phyloP scores from a whole-genome alignment of 2,797 vertebrate species.

The Siniperca obscura region DNA sequence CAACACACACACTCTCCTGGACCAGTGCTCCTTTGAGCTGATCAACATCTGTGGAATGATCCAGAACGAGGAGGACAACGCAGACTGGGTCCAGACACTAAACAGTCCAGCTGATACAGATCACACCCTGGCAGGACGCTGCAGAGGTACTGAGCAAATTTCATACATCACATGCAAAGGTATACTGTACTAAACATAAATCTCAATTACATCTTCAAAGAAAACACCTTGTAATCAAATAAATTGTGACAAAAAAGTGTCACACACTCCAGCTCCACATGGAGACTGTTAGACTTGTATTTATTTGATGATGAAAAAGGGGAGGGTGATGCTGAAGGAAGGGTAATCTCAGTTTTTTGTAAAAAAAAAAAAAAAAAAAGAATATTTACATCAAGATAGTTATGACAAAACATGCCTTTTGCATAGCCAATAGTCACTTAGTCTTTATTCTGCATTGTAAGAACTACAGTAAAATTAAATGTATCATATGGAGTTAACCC shows the following conservation, averaged over 20 bases:
- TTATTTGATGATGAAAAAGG: no score
- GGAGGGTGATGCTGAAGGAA: background rate
- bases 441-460: no score
- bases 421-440: no score
- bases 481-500: background rate
- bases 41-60: slow-evolving; percentile 95
- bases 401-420: no score
- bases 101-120: slow-evolving; percentile 78
- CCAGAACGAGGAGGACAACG: slow-evolving; percentile 85
- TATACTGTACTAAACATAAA: background rate
- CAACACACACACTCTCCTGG: slow-evolving; percentile 88
- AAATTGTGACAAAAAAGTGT: background rate
- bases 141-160: slow-evolving; percentile 83
- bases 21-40: slow-evolving; percentile 92
- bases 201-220: background rate
- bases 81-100: slow-evolving; percentile 87
- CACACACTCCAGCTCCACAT: background rate
- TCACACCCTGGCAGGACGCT: slow-evolving; percentile 88
- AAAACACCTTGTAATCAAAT: background rate
- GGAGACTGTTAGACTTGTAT: no score
- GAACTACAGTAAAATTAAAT: no score
- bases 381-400: background rate
- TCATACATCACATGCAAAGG: background rate
- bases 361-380: background rate
- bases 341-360: background rate